Base-by-base conservation (phyloP, 2,888 invertebrate species). In the Heliconius ismenius region DNA sequence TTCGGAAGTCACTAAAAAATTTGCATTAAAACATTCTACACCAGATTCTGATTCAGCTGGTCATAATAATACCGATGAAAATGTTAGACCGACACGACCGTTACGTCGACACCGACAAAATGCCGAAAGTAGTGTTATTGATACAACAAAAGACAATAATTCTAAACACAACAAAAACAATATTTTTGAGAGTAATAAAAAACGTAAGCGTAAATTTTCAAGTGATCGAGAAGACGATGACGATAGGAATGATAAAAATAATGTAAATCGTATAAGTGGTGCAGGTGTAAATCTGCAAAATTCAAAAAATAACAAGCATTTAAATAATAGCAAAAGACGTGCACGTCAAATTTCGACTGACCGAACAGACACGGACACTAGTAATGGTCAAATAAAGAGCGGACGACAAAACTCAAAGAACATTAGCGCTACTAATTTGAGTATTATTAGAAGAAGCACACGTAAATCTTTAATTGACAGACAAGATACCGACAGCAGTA, bases 1-100 rank as follows among this genome's bases (percentile, higher is more conserved):
- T 82, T 82, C 84, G 21, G 83, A 84, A 15, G 77, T 86, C 67
- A 85, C 84, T 75, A 81, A 83, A 0, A 80, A 80, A 62, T 86
- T 86, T 80, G 85, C 85, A 13, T 78, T 81, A 6, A 79, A 78
- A 62, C 76, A 76, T 26, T 78, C 79, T 36, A 80, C 82, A 10
- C 81, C 81, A 28, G 68, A 67, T n/a, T 64, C 78, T 21, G 76
- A 68, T 54, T 62, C n/a, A 39, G 4, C 15, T 15, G n/a, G 68
- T 49, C 15, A 58, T 26, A 62, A 64, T n/a, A 49, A 54, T 21
- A 65, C 65, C 24, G 73, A 36, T n/a, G 60, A 36, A 74, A 73
- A 36, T 49, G 36, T n/a, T 18, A 21, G 69, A 60, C 54, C 54
- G 64, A 58, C 60, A 39, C 68, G 62, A 43, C 15, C 24, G 11